phyloP scores from a whole-genome alignment of 2,113 vertebrate genomes.

The Ivindomyrus marchei region DNA sequence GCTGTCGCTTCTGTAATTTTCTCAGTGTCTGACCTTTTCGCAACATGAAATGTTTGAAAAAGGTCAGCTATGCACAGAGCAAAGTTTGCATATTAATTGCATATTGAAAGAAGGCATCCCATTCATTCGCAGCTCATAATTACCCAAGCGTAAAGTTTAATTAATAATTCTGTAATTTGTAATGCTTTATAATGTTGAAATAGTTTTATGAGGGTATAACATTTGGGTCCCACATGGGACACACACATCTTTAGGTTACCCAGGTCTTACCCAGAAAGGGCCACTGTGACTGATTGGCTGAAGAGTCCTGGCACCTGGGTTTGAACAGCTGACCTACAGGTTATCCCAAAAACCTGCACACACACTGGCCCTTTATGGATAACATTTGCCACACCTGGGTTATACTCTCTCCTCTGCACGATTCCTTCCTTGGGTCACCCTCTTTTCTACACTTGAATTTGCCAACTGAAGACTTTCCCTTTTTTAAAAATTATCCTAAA shows the following conservation, averaged over 20 bases:
- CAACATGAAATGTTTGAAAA: not conserved
- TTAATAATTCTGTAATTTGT: not conserved
- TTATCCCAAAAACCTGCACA: not conserved
- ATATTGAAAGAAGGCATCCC: not conserved
- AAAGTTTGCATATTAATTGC: slow-evolving; percentile 1
- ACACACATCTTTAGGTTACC: not conserved
- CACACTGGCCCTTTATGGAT: not conserved
- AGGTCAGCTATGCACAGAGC: not conserved
- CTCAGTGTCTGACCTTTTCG: not conserved
- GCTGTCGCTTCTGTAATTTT: not conserved
- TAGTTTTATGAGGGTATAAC: not conserved
- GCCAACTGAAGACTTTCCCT: not conserved
- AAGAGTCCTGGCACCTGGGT: not conserved
- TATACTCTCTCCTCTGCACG: too few relatives aligned
- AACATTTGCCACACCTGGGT: not conserved
- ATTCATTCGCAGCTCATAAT: not conserved
- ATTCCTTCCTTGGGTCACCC: not conserved
- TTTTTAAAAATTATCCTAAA: not conserved
- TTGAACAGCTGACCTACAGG: not conserved
- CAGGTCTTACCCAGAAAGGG: not conserved
- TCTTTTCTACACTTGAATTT: not conserved
- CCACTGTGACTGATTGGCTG: not conserved
- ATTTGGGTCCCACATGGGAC: not conserved
- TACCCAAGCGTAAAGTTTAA: not conserved
- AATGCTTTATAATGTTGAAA: not conserved